Percentiles rank a stretch among this genome's conserved stretches.
phyloP scores from a whole-genome alignment of 2,797 vertebrate genomes.

The Halcyon leucocephala region DNA sequence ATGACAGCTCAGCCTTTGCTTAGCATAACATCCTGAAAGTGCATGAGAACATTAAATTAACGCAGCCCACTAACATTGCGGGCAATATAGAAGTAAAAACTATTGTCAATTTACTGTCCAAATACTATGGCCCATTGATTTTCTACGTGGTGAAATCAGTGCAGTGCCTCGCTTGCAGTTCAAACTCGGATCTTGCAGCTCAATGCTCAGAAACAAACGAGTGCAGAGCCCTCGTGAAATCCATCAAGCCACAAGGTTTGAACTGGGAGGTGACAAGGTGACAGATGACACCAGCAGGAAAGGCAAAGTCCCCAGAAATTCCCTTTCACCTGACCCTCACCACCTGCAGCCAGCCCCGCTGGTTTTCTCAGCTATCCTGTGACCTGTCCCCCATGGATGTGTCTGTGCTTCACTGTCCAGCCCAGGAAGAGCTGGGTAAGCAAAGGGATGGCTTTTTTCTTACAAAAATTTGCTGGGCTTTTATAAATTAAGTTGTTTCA shows the following conservation, averaged over 20 bases:
- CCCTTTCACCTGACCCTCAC: not conserved
- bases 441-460: accelerated
- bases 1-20: constrained; percentile 61
- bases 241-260: not conserved
- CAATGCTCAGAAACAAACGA: not conserved
- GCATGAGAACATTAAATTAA: constrained; percentile 16
- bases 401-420: not conserved
- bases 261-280: not conserved
- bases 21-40: constrained; percentile 42
- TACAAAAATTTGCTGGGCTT: not conserved
- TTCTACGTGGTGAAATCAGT: not conserved
- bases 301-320: not conserved
- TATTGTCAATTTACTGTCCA: not conserved
- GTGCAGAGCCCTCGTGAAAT: not conserved
- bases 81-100: not conserved
- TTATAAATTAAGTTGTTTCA: not conserved
- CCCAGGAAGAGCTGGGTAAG: not conserved
- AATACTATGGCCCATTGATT: constrained; percentile 24
- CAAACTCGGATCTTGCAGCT: not conserved
- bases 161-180: not conserved
- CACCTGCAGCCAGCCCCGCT: not conserved
- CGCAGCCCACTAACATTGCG: not conserved
- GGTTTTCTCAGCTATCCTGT: not conserved
- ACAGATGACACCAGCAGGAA: accelerated
- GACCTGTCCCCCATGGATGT: accelerated